Evolutionary conservation across 2,888 invertebrate species (phyloP), one percentile per base, ranked within the genome.

Genomic region (Ochropleura plecta): DNA sequence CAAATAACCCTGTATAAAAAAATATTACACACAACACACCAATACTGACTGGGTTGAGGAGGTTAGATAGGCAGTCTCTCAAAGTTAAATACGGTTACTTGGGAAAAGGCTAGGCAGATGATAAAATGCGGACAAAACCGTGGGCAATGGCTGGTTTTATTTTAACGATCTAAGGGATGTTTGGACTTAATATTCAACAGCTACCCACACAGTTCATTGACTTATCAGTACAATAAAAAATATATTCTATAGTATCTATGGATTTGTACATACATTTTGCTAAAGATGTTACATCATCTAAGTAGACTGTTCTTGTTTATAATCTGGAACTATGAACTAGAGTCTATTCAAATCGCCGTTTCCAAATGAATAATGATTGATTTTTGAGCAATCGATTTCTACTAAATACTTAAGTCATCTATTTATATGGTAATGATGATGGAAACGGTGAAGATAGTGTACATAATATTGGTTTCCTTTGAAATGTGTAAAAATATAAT

Each of bases 231-330:
- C 6, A 57, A 57, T 30, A 30, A 30, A 30, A 30, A 30, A 30
- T 30, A 30, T 30, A 30, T 30, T 30, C 30, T 30, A 30, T 30
- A 30, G 30, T 30, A 30, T 67, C 4, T 18, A 20, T 68, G 51
- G n/a, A 7, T 62, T 3, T 10, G 10, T 44, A 14, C 10, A 5
- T 30, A 63, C n/a, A 30, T 44, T 40, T 7, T 10, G 18, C 30
- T 9, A 20, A 40, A 7, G 42, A 16, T 60, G 53, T 62, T n/a
- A 62, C 44, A 55, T 49, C 51, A 70, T 76, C 44, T 48, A n/a
- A 48, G 48, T 18, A 44, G n/a, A 65, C 18, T 20, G n/a, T 62
- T 53, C 16, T 55, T 3, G 16, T 49, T 49, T 0, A 5, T 20
- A 53, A 48, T 9, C 16, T 64, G 20, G 51, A 16, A 59, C 48